Base-by-base conservation (phyloP, 2,113 vertebrate species). In the Piaya cayana region DNA sequence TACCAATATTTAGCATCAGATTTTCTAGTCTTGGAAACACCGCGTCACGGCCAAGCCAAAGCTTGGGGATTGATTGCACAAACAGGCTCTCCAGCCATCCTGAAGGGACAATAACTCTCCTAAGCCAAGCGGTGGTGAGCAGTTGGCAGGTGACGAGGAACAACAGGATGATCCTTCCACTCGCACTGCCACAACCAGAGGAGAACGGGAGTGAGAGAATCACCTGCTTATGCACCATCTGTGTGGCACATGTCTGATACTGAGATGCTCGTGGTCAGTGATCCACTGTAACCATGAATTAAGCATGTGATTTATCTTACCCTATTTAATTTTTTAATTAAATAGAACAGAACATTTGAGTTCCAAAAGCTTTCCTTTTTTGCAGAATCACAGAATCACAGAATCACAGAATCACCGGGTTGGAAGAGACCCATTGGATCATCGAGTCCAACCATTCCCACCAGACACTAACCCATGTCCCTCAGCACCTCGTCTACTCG, bases 1-100 rank as follows among this genome's bases (percentile, higher is more conserved):
- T 96, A 96, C 95, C 96, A 86, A 37, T 88, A 90, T 95, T 95
- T 94, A 70, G 91, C 92, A 95, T 97, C 96, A 97, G 86, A 94
- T 95, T 97, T 97, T 96, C 94, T 97, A 72, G 83, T 59, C 83
- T 92, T 91, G 96, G 96, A 97, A 97, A 97, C 72, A 63, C 2
- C 5, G 94, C 37, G 37, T 71, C 1, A 0, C 81, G 88, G 91
- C 96, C 95, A 97, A 32, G 72, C 64, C 59, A 9, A 84, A 86
- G 76, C 90, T 95, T 63, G 78, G 83, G 60, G 47, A 27, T 1
- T 97, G 88, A 95, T 96, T 96, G 88, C 95, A 95, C 86, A 94
- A 95, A 86, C 96, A 96, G 95, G 39, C 56, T 56, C 70, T 34
- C 47, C 67, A 88, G 75, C 71, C 64, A n/a, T 55, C 86, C 88